These are phyloP conservation scores for Brachionus rotundiformis DNA, from an alignment of 1,140 invertebrate genomes.

Conservation along the genomic window DNA sequence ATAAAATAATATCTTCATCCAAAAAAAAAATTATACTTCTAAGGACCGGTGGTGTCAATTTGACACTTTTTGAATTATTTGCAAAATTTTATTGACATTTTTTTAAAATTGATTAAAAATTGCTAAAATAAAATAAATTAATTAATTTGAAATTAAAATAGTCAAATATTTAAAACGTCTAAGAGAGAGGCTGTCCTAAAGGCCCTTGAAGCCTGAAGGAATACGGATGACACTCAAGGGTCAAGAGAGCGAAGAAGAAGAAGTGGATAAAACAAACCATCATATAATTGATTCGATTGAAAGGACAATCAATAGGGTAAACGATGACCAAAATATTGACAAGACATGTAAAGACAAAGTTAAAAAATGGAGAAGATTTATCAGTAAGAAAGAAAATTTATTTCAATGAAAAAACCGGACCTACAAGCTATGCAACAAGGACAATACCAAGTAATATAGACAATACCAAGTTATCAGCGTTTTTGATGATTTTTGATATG, in stretches of 20 bases:
- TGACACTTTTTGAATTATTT: not conserved
- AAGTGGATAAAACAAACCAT: not conserved
- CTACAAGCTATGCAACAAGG: not conserved
- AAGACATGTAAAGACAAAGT: not conserved
- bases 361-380: not conserved
- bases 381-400: not conserved
- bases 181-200: not conserved
- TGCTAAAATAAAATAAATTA: not conserved
- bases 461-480: constrained; percentile 59
- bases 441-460: too few relatives aligned
- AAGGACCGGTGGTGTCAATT: not conserved
- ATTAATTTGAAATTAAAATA: constrained; percentile 7
- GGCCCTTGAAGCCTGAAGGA: not conserved
- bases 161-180: not conserved
- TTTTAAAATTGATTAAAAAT: not conserved
- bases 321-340: not conserved
- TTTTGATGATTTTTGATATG: constrained; percentile 31
- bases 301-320: too few relatives aligned
- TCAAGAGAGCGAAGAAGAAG: not conserved
- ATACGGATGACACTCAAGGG: not conserved
- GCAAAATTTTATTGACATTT: not conserved
- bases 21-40: not conserved
- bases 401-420: not conserved
- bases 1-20: not conserved
- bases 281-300: constrained; percentile 53